Base-by-base conservation (phyloP, 1,140 invertebrate genomes). In the Diorhabda carinulata region DNA sequence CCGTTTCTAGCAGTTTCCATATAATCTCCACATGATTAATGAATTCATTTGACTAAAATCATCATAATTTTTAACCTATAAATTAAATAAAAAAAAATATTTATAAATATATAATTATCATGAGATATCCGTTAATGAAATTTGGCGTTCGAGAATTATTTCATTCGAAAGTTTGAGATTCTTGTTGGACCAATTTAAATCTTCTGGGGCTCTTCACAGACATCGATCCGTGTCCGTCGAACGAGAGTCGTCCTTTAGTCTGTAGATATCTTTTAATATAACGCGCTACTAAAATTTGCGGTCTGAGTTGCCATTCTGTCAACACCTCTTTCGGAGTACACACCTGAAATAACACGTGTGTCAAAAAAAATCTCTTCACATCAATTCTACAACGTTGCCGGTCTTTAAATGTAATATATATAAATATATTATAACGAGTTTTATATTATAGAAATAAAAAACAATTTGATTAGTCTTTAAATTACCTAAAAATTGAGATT, bases 271-370 rank as follows among this genome's bases (percentile, higher is more conserved):
- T 87, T 80, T 92, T 89, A 59, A 99, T 98, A 78, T 94, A 98
- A 52, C 92, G 87, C 3, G 91, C 87, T 0, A 98, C 90, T 40
- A 99, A 83, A 74, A 88, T 88, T 77, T 97, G 96, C 0, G 98
- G 97, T 73, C 97, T 86, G 66, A 91, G 85, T 80, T 99, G 96
- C 92, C 94, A 98, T 78, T 97, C 93, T 70, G 96, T 89, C 76
- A 98, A 81, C 0, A 94, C 91, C 79, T 94, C 92, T 79, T 98
- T 96, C 2, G 93, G 90, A 43, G 92, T 89, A 68, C 91, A 86
- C 1, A 96, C 92, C 92, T 93, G 76, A 8, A 82, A 78, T 25
- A 25, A 25, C 25, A 25, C 25, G 25, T 25, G 25, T 25, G 25
- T 25, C 25, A 25, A 25, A 25, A 25, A 25, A 25, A 25, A 25